A percentile compares a stretch with the other conserved stretches of the same genome.
Evolutionary conservation across 2,113 vertebrate species (phyloP).

Genomic region (Xerus inauris): DNA sequence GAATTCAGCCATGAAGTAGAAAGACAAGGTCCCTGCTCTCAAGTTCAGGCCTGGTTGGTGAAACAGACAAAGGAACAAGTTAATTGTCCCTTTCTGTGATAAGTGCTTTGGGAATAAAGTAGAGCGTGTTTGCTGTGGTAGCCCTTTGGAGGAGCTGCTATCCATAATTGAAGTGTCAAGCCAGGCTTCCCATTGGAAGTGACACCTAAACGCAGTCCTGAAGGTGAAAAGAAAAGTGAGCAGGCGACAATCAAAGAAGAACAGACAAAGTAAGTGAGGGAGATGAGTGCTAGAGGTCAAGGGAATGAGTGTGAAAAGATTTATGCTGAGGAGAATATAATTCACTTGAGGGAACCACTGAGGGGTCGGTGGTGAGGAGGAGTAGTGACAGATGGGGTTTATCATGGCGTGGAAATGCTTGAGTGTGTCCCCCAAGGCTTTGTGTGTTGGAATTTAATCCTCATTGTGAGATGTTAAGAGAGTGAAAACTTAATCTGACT

Average conservation of each 20-base stretch:
- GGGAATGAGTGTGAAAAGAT: neutral
- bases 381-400: slow-evolving; percentile 6
- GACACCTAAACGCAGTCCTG: neutral
- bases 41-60: neutral
- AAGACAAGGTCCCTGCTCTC: neutral
- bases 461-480: neutral
- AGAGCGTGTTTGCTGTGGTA: neutral
- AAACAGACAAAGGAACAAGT: slow-evolving; percentile 7
- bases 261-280: neutral
- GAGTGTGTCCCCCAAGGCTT: neutral
- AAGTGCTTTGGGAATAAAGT: neutral
- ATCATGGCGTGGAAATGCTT: neutral
- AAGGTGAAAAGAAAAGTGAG: neutral
- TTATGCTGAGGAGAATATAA: neutral
- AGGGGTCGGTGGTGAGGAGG: neutral
- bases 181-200: neutral
- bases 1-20: neutral
- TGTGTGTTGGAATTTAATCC: neutral
- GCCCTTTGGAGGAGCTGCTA: neutral
- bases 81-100: neutral
- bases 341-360: neutral
- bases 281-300: neutral
- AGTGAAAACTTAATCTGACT: neutral
- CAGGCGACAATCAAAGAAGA: neutral
- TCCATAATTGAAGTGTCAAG: neutral